Conservation (phyloP, 1,140 invertebrate genomes). For the Physella acuta region DNA sequence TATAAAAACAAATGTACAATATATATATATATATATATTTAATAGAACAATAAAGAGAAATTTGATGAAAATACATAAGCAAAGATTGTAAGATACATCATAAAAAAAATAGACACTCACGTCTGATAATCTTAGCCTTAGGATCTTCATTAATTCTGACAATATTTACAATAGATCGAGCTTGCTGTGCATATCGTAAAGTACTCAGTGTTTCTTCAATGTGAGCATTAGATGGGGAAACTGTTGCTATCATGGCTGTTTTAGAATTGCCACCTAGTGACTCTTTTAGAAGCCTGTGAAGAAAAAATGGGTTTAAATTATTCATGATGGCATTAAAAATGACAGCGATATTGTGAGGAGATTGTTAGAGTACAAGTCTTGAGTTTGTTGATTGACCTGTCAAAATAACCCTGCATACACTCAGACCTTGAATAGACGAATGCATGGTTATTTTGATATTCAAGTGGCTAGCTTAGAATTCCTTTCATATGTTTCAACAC, state of each 20-base stretch:
- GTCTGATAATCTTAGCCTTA: conserved; percentile 96
- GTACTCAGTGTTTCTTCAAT: conserved; percentile 82
- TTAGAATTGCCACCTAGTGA: conserved; percentile 92
- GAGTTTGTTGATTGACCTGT: too few relatives aligned
- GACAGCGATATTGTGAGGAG: too few relatives aligned
- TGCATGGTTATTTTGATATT: too few relatives aligned
- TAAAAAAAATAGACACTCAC: conserved; percentile 33
- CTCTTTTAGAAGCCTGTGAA: conserved; percentile 80
- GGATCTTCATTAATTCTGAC: conserved; percentile 66
- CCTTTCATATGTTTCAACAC: too few relatives aligned
- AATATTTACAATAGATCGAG: conserved; percentile 56
- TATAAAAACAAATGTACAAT: too few relatives aligned
- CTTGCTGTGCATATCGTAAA: conserved; percentile 67
- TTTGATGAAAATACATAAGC: neutral
- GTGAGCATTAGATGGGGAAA: conserved; percentile 73
- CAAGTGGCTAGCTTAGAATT: too few relatives aligned
- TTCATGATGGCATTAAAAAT: too few relatives aligned
- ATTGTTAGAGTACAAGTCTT: too few relatives aligned
- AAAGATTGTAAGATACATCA: neutral
- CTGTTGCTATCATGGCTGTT: conserved; percentile 85
- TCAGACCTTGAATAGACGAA: too few relatives aligned
- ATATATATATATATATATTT: too few relatives aligned
- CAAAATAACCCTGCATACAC: too few relatives aligned
- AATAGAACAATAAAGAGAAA: neutral
- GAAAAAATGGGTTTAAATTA: too few relatives aligned